Evolutionary conservation across 2,888 invertebrate genomes (phyloP).

Genomic region (Phyto melanocephala): DNA sequence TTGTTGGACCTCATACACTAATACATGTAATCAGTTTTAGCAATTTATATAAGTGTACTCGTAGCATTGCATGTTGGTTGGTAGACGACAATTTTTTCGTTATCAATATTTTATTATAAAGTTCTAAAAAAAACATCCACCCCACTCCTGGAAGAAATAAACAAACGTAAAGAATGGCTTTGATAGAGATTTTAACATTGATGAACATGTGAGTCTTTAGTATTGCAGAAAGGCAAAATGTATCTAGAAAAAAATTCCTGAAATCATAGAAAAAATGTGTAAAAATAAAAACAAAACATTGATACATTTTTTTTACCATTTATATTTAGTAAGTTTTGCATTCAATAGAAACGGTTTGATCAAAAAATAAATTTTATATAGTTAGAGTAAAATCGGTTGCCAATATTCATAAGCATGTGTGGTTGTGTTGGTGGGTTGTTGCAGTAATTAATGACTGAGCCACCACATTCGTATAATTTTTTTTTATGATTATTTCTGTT

Average conservation of each 20-base stretch:
- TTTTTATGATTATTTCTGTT: not conserved
- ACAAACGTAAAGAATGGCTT: conserved; percentile 19
- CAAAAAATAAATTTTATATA: not conserved
- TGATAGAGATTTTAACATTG: conserved; percentile 66
- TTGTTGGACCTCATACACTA: conserved; percentile 2
- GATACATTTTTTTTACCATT: conserved; percentile 21
- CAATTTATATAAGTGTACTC: not conserved
- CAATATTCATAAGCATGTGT: conserved; percentile 31
- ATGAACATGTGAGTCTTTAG: conserved; percentile 57
- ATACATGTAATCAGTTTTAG: not conserved
- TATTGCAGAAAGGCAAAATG: not conserved
- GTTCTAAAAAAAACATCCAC: not conserved
- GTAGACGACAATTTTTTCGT: conserved; percentile 22
- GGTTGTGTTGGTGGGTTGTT: conserved; percentile 47
- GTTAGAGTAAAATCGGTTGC: conserved; percentile 26
- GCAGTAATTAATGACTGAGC: conserved; percentile 64
- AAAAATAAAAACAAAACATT: conserved; percentile 34
- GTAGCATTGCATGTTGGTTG: not conserved
- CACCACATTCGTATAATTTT: conserved; percentile 4
- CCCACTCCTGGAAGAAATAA: not conserved
- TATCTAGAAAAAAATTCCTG: not conserved
- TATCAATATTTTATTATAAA: conserved; percentile 28
- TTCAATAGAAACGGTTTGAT: conserved; percentile 32
- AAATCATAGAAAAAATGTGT: conserved; percentile 1
- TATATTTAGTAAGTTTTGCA: conserved; percentile 40